Evolutionary conservation across 2,888 invertebrate genomes (phyloP), one percentile per base, ranked within the genome.

Genomic region (Drosophila affinis): DNA sequence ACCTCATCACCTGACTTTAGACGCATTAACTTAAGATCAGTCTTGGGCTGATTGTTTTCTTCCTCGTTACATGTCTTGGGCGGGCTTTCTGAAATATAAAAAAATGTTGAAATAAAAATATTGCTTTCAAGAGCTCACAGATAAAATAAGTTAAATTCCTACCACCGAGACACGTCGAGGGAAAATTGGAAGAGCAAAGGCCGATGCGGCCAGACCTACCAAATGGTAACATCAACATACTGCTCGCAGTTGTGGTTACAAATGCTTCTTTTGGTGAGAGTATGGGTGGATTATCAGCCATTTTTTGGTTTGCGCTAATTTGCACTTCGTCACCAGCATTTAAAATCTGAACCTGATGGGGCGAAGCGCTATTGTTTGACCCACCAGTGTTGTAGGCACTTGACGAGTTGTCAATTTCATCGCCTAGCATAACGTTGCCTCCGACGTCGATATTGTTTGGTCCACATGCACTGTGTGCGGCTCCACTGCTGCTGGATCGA

Each of bases 361-460:
- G 94, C 0, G 89, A 83, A 24, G 81, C 87, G 83, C 95, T 95
- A 78, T 95, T 94, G 83, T 95, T 95, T n/a, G 95, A 95, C 62
- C 95, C 96, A 2, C 95, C 95, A 2, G 95, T 95, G 87, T 96
- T 96, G 90, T 95, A 96, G 55, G 96, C 95, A 91, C 95, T 95
- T 44, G 95, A 95, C 53, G 94, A 94, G 74, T 93, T 93, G 72
- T 95, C 94, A 71, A 94, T 93, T 69, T 94, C 94, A 73, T 94
- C 94, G 14, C 54, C 65, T 24, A 58, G 51, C 32, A 93, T 59
- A 2, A 54, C 27, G 62, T 64, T 77, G 18, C 21, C 68, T 12
- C 14, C 67, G 17, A 73, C 7, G 39, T 39, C 60, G 3, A 61
- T 34, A 52, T 69, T 72, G 21, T 60, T 57, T 44, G 57, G 62